These are phyloP conservation scores for Tachyglossus aculeatus DNA, from an alignment of 2,797 vertebrate genomes.

Conservation along the genomic window DNA sequence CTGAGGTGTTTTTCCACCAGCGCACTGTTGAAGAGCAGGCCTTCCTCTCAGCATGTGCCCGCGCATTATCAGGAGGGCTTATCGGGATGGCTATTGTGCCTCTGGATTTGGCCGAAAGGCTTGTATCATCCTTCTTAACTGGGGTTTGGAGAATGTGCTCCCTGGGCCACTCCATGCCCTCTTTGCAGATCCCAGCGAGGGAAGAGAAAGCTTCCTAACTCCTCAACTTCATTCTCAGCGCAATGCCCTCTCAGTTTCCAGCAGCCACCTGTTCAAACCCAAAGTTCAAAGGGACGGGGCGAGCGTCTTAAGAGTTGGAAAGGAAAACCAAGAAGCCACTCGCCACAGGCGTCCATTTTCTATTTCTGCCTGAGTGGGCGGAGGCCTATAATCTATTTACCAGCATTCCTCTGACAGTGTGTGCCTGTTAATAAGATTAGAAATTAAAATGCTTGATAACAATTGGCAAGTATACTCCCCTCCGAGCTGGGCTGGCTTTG, in stretches of 20 bases:
- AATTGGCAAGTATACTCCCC: constrained; percentile 55
- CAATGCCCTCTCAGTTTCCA: neutral
- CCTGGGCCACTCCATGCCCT: too few species aligned
- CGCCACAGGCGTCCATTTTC: constrained; percentile 54
- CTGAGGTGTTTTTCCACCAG: too few species aligned
- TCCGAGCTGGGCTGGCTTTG: constrained; percentile 22
- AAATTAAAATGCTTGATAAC: constrained; percentile 76
- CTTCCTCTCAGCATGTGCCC: too few species aligned
- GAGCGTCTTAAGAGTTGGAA: constrained; percentile 55
- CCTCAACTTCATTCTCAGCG: neutral
- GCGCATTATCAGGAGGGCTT: too few species aligned
- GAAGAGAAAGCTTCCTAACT: neutral
- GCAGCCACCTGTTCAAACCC: constrained; percentile 16
- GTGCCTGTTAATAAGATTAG: constrained; percentile 77
- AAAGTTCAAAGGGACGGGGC: constrained; percentile 40
- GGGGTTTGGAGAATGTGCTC: too few species aligned
- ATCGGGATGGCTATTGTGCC: too few species aligned
- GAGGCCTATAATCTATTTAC: constrained; percentile 71
- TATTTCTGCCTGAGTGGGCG: constrained; percentile 58
- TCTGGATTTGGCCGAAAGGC: too few species aligned
- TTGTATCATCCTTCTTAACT: too few species aligned
- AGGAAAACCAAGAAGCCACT: constrained; percentile 50
- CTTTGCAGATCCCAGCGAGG: too few species aligned
- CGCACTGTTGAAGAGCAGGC: too few species aligned
- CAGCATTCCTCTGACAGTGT: constrained; percentile 69